Base-by-base conservation (phyloP, 2,113 vertebrate genomes). In the Hippocampus zosterae region DNA sequence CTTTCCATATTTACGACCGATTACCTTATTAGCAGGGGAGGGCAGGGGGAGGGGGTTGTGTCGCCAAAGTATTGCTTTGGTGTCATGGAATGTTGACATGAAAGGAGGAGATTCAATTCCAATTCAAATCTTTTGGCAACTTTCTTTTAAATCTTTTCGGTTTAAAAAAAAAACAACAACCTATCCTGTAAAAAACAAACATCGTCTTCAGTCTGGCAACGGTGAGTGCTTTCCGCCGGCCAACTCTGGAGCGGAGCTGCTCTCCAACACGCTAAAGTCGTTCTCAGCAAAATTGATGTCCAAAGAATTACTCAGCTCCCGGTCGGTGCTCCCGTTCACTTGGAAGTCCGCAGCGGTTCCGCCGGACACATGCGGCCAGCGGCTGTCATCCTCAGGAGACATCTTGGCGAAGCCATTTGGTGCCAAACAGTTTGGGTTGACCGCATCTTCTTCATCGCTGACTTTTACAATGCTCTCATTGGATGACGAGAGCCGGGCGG, bases 221-320 rank as follows among this genome's bases (percentile, higher is more conserved):
- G 33, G 27, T 1, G 25, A 57, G 13, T 60, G 15, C 1, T 60
- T 60, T 15, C 12, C 57, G 16, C 18, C 27, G 8, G 50, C 65
- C 25, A 56, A 59, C 8, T 10, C 79, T 1, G 69, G 0, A 7
- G 52, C 16, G 42, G 71, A n/a, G 81, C 69, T 74, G 46, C 25
- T 74, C 73, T 68, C 82, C 4, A 88, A 60, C 57, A 88, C 65
- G 37, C 81, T 85, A 27, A 88, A 84, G 61, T 90, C 87, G 5
- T 83, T 73, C 80, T 70, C 80, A 12, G 62, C 77, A 61, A 76
- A 70, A 64, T 77, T 70, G 1, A 73, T 0, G 0, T 84, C 75
- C 60, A 71, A 15, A 33, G 80, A 33, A 37, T 62, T 66, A 23
- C 53, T 52, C 25, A 72, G 27, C 21, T 72, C 55, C 9, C 52